A percentile compares a stretch with the other conserved stretches of the same genome.
phyloP scores from a whole-genome alignment of 2,113 vertebrate genomes.

The Myotis yumanensis region DNA sequence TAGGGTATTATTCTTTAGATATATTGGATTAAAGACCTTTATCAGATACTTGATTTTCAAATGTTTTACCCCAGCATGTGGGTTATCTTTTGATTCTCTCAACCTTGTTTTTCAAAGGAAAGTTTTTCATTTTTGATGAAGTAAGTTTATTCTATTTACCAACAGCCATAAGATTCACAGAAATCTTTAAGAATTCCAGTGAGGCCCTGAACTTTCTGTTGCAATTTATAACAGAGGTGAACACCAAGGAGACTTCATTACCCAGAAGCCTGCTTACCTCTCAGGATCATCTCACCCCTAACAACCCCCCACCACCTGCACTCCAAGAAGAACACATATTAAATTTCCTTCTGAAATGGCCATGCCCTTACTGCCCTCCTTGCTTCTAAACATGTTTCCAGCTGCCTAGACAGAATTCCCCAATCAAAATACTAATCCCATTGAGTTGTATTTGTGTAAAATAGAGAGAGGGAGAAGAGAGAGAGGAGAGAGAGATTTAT shows the following conservation, averaged over 20 bases:
- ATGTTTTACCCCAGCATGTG: neutral
- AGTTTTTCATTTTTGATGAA: neutral
- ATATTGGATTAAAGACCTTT: neutral
- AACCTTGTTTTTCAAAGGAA: constrained; percentile 11
- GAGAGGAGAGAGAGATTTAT: neutral
- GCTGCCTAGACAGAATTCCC: neutral
- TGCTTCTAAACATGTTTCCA: neutral
- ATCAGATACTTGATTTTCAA: neutral
- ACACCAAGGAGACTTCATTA: neutral
- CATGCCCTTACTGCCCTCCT: neutral
- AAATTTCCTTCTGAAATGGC: neutral
- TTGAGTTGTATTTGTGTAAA: neutral
- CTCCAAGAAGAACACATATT: neutral
- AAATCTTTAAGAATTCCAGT: neutral
- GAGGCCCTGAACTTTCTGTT: neutral
- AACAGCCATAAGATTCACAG: neutral
- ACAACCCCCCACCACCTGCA: too few relatives aligned
- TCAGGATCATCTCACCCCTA: neutral
- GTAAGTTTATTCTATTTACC: neutral
- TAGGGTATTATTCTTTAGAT: neutral
- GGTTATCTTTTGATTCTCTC: neutral
- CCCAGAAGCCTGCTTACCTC: neutral
- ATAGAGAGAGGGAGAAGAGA: neutral
- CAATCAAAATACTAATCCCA: neutral
- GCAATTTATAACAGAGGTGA: neutral